Conservation (phyloP, 2,888 invertebrate species). For the Exephanes ischioxanthus region DNA sequence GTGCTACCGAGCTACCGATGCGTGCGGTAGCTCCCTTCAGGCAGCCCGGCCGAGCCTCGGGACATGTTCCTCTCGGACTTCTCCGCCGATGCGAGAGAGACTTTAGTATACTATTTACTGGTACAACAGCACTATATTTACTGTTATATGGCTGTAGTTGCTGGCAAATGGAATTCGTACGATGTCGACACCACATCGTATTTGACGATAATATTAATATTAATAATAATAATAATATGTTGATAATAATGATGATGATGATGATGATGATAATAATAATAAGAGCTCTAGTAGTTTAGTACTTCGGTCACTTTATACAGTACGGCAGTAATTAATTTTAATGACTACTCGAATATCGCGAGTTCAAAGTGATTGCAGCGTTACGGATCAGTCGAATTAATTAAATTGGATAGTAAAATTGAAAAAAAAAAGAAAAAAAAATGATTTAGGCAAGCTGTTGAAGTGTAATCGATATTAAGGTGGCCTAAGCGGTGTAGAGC, state of each 20-base stretch:
- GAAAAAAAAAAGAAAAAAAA: not conserved
- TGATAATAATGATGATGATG: not conserved
- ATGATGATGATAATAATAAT: conserved; percentile 47
- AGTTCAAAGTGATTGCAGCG: not conserved
- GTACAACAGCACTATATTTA: conserved; percentile 28
- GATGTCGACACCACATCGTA: conserved; percentile 53
- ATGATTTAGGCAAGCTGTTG: not conserved
- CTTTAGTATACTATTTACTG: conserved; percentile 31
- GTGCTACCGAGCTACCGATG: conserved; percentile 70
- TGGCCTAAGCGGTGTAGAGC: not conserved
- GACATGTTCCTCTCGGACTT: conserved; percentile 62
- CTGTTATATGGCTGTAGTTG: conserved; percentile 45
- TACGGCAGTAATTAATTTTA: conserved; percentile 1
- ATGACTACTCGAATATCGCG: not conserved
- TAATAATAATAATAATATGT: conserved; percentile 35
- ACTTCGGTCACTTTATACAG: conserved; percentile 28
- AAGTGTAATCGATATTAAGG: not conserved
- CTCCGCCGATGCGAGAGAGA: conserved; percentile 43
- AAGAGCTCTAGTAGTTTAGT: conserved; percentile 15
- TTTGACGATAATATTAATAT: conserved; percentile 38
- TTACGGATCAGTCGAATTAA: not conserved
- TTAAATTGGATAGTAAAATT: not conserved
- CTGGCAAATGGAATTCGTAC: conserved; percentile 56
- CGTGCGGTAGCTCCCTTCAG: conserved; percentile 65
- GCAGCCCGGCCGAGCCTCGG: conserved; percentile 49